Evolutionary conservation across 2,113 vertebrate species (phyloP).

Genomic region (Dipodomys spectabilis): DNA sequence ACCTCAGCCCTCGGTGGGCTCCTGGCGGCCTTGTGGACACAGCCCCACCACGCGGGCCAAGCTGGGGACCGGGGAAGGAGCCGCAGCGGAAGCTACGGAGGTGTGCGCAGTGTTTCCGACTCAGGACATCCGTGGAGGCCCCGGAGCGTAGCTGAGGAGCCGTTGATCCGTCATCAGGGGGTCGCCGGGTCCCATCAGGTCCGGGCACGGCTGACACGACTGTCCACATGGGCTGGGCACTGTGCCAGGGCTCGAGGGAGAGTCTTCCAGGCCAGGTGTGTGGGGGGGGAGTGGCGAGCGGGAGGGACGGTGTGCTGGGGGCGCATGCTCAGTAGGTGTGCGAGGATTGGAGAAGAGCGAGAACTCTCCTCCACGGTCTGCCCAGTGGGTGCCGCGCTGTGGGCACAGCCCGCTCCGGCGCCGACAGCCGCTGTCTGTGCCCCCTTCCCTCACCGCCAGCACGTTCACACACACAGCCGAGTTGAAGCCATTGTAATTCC

Average conservation of each 20-base stretch:
- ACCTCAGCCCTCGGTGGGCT: background rate
- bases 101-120: constrained; percentile 37
- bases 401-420: background rate
- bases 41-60: background rate
- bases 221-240: background rate
- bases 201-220: too few relatives aligned
- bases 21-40: background rate
- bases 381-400: fast-evolving
- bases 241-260: too few relatives aligned
- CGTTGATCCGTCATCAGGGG: background rate
- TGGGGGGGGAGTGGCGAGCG: background rate
- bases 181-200: background rate
- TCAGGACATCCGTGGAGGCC: constrained; percentile 54
- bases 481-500: fast-evolving
- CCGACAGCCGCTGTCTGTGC: fast-evolving
- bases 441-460: background rate
- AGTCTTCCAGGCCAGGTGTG: background rate
- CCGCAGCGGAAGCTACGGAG: constrained; percentile 50
- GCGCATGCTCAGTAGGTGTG: too few relatives aligned
- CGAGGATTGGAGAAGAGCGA: too few relatives aligned
- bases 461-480: fast-evolving
- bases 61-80: too few relatives aligned
- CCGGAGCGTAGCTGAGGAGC: constrained; percentile 23
- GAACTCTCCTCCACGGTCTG: fast-evolving
- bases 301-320: background rate